These are phyloP conservation scores for Drosophila simulans DNA, from an alignment of 1,140 invertebrate species.

Conservation along the genomic window DNA sequence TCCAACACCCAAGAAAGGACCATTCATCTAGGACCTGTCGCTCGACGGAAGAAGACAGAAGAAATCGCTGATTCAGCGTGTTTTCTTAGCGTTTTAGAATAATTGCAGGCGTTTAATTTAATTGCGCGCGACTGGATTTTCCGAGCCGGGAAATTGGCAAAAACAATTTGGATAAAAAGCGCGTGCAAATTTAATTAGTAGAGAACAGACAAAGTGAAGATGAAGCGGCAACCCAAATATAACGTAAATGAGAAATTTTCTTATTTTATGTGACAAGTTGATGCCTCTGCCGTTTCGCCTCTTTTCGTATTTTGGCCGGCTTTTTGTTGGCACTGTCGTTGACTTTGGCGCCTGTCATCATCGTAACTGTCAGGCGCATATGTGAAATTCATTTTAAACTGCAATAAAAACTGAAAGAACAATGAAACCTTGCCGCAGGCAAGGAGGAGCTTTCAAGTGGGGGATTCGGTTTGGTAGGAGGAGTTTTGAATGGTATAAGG, in stretches of 20 bases:
- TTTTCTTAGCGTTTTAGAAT: slow-evolving; percentile 75
- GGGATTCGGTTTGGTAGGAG: too few species aligned
- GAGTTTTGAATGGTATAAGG: neutral
- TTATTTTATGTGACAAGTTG: slow-evolving; percentile 62
- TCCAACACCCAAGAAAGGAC: neutral
- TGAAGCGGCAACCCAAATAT: slow-evolving; percentile 26
- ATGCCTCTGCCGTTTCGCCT: slow-evolving; percentile 10
- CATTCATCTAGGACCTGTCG: slow-evolving; percentile 35
- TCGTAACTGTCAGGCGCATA: slow-evolving; percentile 65
- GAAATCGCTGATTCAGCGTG: slow-evolving; percentile 55
- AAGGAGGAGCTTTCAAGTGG: neutral
- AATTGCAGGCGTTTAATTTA: slow-evolving; percentile 82
- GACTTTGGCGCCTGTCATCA: slow-evolving; percentile 59
- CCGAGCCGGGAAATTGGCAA: slow-evolving; percentile 39
- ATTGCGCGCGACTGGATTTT: slow-evolving; percentile 73
- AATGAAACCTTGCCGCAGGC: slow-evolving; percentile 57
- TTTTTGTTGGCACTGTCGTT: slow-evolving; percentile 19
- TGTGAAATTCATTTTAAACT: slow-evolving; percentile 79
- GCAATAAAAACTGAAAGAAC: slow-evolving; percentile 73
- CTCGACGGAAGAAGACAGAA: neutral
- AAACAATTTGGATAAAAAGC: slow-evolving; percentile 67
- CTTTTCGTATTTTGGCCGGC: neutral
- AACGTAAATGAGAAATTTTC: slow-evolving; percentile 33
- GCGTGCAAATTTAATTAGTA: slow-evolving; percentile 77
- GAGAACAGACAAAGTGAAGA: slow-evolving; percentile 64